A percentile compares a stretch with the other conserved stretches of the same genome.
These are phyloP conservation scores for Spermophilus dauricus DNA, from an alignment of 2,113 vertebrate species.

Conservation along the genomic window DNA sequence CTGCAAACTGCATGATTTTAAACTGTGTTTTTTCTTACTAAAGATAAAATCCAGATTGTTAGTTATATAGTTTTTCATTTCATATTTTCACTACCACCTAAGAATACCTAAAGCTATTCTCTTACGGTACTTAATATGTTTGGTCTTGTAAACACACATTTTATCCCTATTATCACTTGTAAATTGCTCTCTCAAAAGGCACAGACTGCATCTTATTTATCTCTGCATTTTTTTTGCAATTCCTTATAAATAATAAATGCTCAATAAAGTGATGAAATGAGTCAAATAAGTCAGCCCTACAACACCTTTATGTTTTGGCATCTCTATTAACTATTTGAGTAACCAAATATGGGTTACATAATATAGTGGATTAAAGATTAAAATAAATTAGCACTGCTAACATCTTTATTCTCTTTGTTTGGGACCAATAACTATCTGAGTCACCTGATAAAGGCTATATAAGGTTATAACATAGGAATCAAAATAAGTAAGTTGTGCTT, in stretches of 20 bases:
- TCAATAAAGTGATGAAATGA: slow-evolving; percentile 45
- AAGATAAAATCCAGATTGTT: neutral
- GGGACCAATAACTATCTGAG: neutral
- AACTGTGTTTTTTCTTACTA: neutral
- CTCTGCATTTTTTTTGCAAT: neutral
- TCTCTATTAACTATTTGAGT: slow-evolving; percentile 42
- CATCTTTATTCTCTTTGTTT: slow-evolving; percentile 22
- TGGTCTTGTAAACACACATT: neutral
- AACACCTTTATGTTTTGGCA: neutral
- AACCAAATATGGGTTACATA: slow-evolving; percentile 27
- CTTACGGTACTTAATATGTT: neutral
- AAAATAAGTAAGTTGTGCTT: neutral
- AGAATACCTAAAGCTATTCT: neutral
- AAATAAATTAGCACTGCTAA: slow-evolving; percentile 46
- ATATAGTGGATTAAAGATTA: neutral
- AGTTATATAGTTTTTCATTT: neutral
- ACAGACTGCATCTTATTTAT: neutral
- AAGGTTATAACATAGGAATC: neutral
- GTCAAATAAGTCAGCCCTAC: slow-evolving; percentile 21
- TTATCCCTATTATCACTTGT: slow-evolving; percentile 21
- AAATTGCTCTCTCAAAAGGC: neutral
- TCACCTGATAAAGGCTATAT: neutral
- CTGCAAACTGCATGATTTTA: neutral
- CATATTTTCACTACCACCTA: neutral
- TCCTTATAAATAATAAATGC: slow-evolving; percentile 61